Conservation (phyloP, 2,888 invertebrate species). For the Euclidia mi region DNA sequence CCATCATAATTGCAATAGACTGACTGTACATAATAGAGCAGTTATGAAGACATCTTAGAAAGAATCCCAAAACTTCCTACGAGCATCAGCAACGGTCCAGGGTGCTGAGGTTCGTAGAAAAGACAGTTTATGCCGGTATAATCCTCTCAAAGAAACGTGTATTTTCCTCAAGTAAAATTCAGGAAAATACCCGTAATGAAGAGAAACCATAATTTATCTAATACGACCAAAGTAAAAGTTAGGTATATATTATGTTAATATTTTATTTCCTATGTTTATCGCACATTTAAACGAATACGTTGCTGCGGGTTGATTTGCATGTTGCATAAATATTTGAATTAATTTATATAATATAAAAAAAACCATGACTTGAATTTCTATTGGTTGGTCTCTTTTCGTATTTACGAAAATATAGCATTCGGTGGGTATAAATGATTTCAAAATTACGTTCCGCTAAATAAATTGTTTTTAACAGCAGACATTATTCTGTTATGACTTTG, state of each 20-base stretch:
- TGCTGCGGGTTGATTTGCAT: slow-evolving; percentile 3
- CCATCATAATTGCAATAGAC: too few relatives aligned
- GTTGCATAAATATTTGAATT: background rate
- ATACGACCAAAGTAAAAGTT: slow-evolving; percentile 3
- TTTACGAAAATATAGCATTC: background rate
- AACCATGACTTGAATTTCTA: background rate
- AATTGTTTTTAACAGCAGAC: slow-evolving; percentile 2
- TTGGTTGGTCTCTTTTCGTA: background rate
- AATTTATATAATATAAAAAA: background rate
- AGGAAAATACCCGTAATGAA: too few relatives aligned
- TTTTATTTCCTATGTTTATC: slow-evolving; percentile 5
- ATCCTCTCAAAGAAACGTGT: too few relatives aligned
- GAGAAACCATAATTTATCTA: too few relatives aligned
- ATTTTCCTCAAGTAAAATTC: too few relatives aligned
- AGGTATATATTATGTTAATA: slow-evolving; percentile 3
- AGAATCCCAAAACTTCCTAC: too few relatives aligned
- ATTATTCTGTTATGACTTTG: slow-evolving; percentile 1
- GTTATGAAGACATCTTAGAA: too few relatives aligned
- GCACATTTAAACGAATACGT: background rate
- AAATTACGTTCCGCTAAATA: slow-evolving; percentile 15
- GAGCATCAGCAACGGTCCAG: too few relatives aligned
- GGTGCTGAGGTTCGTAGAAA: too few relatives aligned
- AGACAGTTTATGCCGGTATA: too few relatives aligned
- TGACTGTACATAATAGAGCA: too few relatives aligned
- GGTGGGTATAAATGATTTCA: background rate